Evolutionary conservation across 2,797 vertebrate genomes (phyloP).

Genomic region (Hydrolagus colliei): DNA sequence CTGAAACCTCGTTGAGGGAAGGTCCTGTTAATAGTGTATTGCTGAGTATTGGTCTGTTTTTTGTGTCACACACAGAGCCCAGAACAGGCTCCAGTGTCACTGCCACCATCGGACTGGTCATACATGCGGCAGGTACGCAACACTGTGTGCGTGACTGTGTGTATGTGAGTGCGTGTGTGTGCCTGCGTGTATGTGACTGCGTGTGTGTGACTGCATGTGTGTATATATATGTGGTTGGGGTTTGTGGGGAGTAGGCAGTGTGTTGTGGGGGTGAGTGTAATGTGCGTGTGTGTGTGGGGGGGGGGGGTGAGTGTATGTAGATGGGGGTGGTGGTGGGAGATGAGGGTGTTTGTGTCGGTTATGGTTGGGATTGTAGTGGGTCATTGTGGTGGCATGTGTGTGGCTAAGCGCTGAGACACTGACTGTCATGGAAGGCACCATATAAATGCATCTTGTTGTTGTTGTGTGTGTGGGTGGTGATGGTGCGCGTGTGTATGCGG

Average conservation of each 20-base stretch:
- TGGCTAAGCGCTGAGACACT: neutral
- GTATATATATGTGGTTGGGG: too few relatives aligned
- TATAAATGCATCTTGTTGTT: too few relatives aligned
- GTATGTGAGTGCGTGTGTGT: too few relatives aligned
- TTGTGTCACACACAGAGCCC: constrained; percentile 39
- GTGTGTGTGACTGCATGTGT: too few relatives aligned
- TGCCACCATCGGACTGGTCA: constrained; percentile 54
- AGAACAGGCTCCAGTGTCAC: constrained; percentile 48
- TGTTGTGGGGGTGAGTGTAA: neutral
- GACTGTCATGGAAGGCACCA: neutral
- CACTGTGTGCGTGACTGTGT: neutral
- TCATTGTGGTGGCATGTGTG: too few relatives aligned
- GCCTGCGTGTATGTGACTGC: too few relatives aligned
- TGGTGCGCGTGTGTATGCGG: too few relatives aligned
- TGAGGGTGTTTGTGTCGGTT: neutral
- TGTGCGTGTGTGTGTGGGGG: neutral
- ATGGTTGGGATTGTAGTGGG: neutral
- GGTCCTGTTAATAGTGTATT: neutral
- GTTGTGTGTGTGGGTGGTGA: too few relatives aligned
- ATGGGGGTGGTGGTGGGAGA: neutral
- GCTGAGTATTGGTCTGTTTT: neutral
- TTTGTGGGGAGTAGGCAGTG: neutral
- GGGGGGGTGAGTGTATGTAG: neutral
- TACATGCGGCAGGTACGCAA: constrained; percentile 56
- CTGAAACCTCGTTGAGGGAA: neutral